phyloP scores from a whole-genome alignment of 2,888 invertebrate species.

The Lacanobia oleracea region DNA sequence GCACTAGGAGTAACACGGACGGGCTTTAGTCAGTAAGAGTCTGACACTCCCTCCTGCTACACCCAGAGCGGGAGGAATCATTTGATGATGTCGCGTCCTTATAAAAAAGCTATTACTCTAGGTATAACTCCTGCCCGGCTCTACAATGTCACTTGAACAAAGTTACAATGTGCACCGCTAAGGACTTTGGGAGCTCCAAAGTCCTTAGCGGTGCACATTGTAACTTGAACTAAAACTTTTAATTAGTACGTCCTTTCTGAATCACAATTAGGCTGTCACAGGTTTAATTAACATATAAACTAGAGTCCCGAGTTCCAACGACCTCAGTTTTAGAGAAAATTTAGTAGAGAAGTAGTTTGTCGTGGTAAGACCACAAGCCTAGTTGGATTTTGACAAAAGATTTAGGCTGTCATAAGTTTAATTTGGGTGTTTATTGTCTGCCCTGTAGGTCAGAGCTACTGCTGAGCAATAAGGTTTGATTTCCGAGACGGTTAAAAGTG shows the following conservation, averaged over 20 bases:
- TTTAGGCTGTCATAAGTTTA: not conserved
- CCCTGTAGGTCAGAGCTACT: too few species aligned
- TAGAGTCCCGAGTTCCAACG: not conserved
- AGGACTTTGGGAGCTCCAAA: too few species aligned
- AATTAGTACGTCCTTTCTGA: constrained; percentile 38
- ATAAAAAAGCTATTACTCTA: too few species aligned
- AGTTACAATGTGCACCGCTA: too few species aligned
- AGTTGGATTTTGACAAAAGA: not conserved
- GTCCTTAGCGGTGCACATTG: constrained; percentile 10
- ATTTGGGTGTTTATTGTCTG: not conserved
- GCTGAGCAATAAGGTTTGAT: too few species aligned
- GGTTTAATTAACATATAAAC: constrained; percentile 38
- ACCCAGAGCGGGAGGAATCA: too few species aligned
- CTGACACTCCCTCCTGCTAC: too few species aligned
- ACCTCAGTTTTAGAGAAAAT: not conserved
- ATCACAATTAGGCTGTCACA: constrained; percentile 40
- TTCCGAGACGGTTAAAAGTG: too few species aligned
- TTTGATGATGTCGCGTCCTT: too few species aligned
- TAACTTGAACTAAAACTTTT: constrained; percentile 30
- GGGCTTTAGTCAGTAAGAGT: too few species aligned
- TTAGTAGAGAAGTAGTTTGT: not conserved
- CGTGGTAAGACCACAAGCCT: too few species aligned
- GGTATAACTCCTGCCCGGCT: not conserved
- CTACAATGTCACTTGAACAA: not conserved
- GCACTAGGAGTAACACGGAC: too few species aligned